These are phyloP conservation scores for Hydraecia micacea DNA, from an alignment of 2,888 invertebrate species.

Conservation along the genomic window DNA sequence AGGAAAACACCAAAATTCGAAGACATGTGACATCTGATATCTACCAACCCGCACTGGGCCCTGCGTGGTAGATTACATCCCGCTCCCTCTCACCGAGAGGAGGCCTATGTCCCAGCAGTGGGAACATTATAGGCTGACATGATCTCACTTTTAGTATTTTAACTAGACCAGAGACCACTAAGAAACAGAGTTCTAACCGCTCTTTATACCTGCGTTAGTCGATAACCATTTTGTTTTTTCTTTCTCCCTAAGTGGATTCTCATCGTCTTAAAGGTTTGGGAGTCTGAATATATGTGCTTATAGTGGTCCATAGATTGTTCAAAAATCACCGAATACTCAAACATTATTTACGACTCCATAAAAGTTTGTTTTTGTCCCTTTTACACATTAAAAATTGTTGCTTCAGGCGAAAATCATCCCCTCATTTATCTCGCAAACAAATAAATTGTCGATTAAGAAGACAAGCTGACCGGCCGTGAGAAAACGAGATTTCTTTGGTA, in stretches of 20 bases:
- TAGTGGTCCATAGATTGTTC: not conserved
- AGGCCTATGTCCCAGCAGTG: too few relatives aligned
- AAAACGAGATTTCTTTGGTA: slow-evolving; percentile 40
- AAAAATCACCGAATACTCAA: not conserved
- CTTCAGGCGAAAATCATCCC: slow-evolving; percentile 40
- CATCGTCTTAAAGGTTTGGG: not conserved
- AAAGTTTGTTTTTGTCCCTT: slow-evolving; percentile 3
- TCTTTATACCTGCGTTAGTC: not conserved
- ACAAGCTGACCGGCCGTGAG: slow-evolving; percentile 60
- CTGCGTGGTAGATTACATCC: too few relatives aligned
- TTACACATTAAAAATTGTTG: slow-evolving; percentile 1
- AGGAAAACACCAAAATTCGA: too few relatives aligned
- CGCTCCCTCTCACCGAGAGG: too few relatives aligned
- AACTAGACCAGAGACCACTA: not conserved
- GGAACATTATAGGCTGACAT: too few relatives aligned
- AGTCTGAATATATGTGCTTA: not conserved
- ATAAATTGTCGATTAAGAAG: slow-evolving; percentile 63
- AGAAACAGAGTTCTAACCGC: not conserved
- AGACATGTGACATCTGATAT: too few relatives aligned
- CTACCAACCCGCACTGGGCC: too few relatives aligned
- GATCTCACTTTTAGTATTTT: not conserved
- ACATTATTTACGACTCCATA: slow-evolving; percentile 18
- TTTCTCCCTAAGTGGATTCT: not conserved
- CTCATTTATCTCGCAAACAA: slow-evolving; percentile 49
- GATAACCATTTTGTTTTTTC: not conserved